Conservation (phyloP, 1,140 invertebrate genomes). For the Drosophila quadrilineata region DNA sequence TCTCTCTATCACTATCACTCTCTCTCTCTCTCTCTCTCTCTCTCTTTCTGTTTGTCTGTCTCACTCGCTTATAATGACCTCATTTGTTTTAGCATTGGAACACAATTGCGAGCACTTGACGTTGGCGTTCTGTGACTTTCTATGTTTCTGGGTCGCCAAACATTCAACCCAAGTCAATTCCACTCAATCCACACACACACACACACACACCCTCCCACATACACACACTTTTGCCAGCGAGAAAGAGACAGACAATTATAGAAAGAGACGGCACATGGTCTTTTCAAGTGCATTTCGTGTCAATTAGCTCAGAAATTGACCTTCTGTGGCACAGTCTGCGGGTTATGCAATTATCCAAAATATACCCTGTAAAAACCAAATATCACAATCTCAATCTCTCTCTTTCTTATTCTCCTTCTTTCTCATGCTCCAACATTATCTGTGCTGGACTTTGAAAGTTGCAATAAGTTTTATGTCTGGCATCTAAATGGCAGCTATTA, state of each 20-base stretch:
- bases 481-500: slow-evolving; percentile 66
- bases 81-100: slow-evolving; percentile 72
- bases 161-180: slow-evolving; percentile 28
- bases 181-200: slow-evolving; percentile 5
- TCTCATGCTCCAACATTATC: not conserved
- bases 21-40: not conserved
- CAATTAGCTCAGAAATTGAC: slow-evolving; percentile 56
- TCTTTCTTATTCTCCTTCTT: not conserved
- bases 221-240: slow-evolving; percentile 16
- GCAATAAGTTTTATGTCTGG: slow-evolving; percentile 21
- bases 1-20: not conserved
- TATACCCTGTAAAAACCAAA: too few species aligned
- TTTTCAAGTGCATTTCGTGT: slow-evolving; percentile 53
- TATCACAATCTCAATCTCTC: slow-evolving; percentile 7
- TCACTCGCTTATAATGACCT: slow-evolving; percentile 61
- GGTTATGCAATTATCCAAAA: too few species aligned
- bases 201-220: not conserved
- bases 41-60: not conserved
- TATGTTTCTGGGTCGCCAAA: slow-evolving; percentile 64
- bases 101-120: slow-evolving; percentile 47
- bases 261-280: too few species aligned
- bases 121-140: slow-evolving; percentile 29
- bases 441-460: not conserved
- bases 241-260: too few species aligned
- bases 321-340: not conserved